Conservation (phyloP, 2,797 vertebrate species). For the Lepus oiostolus region DNA sequence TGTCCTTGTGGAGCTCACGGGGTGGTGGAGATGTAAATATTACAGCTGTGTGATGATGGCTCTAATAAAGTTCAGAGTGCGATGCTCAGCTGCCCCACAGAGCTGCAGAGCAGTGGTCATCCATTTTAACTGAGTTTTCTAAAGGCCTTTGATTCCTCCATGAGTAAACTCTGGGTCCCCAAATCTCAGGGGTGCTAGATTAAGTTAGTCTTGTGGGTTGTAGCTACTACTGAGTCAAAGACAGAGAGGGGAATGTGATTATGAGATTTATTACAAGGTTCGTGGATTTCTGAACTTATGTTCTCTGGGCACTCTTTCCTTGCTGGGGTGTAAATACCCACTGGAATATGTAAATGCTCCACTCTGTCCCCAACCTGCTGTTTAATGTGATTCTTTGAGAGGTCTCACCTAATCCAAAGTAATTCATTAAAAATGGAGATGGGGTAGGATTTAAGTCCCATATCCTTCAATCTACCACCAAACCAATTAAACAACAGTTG, state of each 20-base stretch:
- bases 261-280: constrained; percentile 46
- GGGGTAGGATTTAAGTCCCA: not conserved
- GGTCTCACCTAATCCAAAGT: not conserved
- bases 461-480: not conserved
- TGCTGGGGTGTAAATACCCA: constrained; percentile 17
- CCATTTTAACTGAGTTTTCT: constrained; percentile 55
- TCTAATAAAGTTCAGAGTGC: constrained; percentile 73
- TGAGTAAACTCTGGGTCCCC: constrained; percentile 30
- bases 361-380: constrained; percentile 6
- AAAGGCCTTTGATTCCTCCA: constrained; percentile 69
- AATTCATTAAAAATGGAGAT: constrained; percentile 42
- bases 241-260: not conserved
- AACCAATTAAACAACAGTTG: not conserved
- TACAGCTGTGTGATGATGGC: constrained; percentile 62
- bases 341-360: not conserved
- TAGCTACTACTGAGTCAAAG: constrained; percentile 36
- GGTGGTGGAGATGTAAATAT: constrained; percentile 11
- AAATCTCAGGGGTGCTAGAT: constrained; percentile 47
- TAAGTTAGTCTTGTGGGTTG: constrained; percentile 49
- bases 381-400: constrained; percentile 41
- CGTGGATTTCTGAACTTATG: constrained; percentile 53
- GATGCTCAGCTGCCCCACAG: constrained; percentile 52
- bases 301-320: not conserved
- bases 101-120: constrained; percentile 57
- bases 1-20: constrained; percentile 29